Conservation (phyloP, 2,888 invertebrate genomes). For the Napeogenes sylphis region DNA sequence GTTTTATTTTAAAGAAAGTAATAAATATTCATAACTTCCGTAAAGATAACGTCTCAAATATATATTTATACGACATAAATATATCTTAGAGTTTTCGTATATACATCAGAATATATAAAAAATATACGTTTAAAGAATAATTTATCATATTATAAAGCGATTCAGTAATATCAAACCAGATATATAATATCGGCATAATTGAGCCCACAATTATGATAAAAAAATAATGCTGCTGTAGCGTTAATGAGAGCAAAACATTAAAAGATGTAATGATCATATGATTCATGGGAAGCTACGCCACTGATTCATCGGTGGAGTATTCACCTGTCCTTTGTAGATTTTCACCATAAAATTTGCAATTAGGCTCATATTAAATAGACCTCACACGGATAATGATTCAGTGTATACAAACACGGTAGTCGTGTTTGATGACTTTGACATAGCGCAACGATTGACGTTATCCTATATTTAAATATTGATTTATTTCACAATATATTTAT, state of each 20-base stretch:
- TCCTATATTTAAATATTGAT: too few species aligned
- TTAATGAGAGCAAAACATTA: conserved; percentile 25
- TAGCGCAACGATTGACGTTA: neutral
- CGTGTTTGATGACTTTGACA: conserved; percentile 8
- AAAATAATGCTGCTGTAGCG: conserved; percentile 11
- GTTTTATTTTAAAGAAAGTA: neutral
- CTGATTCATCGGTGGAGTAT: conserved; percentile 37
- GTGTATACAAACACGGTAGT: conserved; percentile 10
- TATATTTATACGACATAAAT: neutral
- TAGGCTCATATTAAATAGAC: conserved; percentile 18
- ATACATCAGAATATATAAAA: neutral
- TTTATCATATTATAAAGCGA: conserved; percentile 1
- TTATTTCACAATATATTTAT: too few species aligned
- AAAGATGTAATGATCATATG: conserved; percentile 28
- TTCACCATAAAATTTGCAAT: conserved; percentile 18
- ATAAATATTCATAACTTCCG: too few species aligned
- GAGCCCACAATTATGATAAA: conserved; percentile 12
- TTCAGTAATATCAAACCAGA: neutral
- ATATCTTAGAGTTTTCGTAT: neutral
- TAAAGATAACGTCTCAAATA: too few species aligned
- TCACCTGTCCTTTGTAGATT: conserved; percentile 29
- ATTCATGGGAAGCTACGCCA: conserved; percentile 31
- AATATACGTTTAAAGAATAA: neutral
- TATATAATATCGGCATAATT: conserved; percentile 1
- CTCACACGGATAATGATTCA: conserved; percentile 30